phyloP scores from a whole-genome alignment of 2,797 vertebrate genomes.

The Chrosomus eos region DNA sequence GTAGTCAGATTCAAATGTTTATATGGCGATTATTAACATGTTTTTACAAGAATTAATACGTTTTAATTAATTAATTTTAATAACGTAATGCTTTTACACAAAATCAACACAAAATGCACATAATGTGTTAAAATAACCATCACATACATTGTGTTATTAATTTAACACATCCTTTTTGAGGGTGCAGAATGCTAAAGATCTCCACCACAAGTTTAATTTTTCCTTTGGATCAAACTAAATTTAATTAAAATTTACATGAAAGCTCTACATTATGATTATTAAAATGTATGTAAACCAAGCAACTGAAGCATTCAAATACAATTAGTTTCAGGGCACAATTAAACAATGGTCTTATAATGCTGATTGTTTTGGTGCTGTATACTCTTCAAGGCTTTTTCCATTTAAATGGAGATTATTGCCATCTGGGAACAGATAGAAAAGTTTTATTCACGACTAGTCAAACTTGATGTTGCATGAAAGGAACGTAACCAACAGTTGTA shows the following conservation, averaged over 20 bases:
- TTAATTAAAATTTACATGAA: not conserved
- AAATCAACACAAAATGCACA: not conserved
- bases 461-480: not conserved
- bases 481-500: not conserved
- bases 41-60: not conserved
- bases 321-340: not conserved
- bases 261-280: not conserved
- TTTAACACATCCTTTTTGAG: not conserved
- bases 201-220: not conserved
- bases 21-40: not conserved
- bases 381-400: not conserved
- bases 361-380: not conserved
- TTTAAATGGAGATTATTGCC: constrained; percentile 3
- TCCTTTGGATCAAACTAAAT: not conserved
- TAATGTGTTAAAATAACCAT: not conserved
- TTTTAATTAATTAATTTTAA: not conserved
- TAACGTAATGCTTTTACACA: not conserved
- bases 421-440: not conserved
- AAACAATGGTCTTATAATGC: too few relatives aligned
- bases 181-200: not conserved
- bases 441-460: constrained; percentile 2
- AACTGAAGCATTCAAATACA: not conserved
- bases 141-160: not conserved
- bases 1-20: not conserved
- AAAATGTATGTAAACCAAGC: not conserved